Evolutionary conservation across 53 echinoderm and acorn worm genomes (phyloP).

Genomic region (Hippasteria phrygiana): DNA sequence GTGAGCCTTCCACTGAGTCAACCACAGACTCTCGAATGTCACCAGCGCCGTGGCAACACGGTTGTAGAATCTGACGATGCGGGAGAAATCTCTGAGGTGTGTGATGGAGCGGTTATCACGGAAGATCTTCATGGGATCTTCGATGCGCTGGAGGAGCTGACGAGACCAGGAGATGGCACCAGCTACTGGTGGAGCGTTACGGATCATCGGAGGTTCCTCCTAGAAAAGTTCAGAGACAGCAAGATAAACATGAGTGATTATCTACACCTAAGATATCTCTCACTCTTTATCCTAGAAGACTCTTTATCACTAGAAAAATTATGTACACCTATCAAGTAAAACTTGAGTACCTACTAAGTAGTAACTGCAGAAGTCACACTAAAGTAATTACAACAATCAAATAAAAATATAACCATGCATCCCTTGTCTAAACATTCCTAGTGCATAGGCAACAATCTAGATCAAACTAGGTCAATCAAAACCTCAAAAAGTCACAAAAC

Average conservation of each 20-base stretch:
- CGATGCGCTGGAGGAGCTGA: constrained; percentile 94
- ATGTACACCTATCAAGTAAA: too few relatives aligned
- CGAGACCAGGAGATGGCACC: constrained; percentile 98
- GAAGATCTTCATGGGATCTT: constrained; percentile 98
- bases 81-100: constrained; percentile 89
- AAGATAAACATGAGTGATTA: neutral
- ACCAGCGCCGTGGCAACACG: constrained; percentile 96
- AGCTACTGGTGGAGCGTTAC: constrained; percentile 97
- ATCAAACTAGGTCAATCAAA: too few relatives aligned
- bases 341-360: too few relatives aligned
- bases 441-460: too few relatives aligned
- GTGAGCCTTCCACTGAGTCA: constrained; percentile 91
- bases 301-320: too few relatives aligned
- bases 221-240: neutral
- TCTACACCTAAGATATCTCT: too few relatives aligned
- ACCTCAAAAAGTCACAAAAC: too few relatives aligned
- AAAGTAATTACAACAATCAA: too few relatives aligned
- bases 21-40: constrained; percentile 97
- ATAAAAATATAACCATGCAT: too few relatives aligned
- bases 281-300: too few relatives aligned
- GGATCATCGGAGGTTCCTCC: constrained; percentile 91
- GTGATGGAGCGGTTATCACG: constrained; percentile 89
- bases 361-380: too few relatives aligned
- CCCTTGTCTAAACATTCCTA: too few relatives aligned
- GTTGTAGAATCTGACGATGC: constrained; percentile 97